Percentiles rank a stretch among this genome's conserved stretches.
phyloP scores from a whole-genome alignment of 92 coral and sea anemone genomes.

The Epizoanthus stellaris region DNA sequence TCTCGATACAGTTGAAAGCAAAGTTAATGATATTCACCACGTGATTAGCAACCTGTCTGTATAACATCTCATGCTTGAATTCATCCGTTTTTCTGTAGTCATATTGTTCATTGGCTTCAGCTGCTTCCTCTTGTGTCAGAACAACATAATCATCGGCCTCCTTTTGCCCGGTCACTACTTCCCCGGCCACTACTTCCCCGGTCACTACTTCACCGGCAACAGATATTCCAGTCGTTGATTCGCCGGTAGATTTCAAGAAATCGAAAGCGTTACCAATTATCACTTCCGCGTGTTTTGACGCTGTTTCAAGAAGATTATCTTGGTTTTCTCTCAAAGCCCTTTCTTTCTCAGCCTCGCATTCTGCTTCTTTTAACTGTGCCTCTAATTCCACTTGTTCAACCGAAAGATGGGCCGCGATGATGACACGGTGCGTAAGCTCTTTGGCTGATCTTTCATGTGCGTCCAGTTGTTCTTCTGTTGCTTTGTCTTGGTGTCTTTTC shows the following conservation, averaged over 20 bases:
- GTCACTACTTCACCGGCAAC: not conserved
- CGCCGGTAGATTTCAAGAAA: constrained; percentile 41
- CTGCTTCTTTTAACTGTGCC: not conserved
- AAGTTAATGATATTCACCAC: constrained; percentile 62
- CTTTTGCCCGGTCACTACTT: constrained; percentile 16
- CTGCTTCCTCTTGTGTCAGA: constrained; percentile 61
- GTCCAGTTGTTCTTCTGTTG: constrained; percentile 35
- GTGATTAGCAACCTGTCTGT: constrained; percentile 1
- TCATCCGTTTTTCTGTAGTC: constrained; percentile 2
- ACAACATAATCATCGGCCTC: constrained; percentile 51
- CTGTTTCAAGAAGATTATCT: not conserved
- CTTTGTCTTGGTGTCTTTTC: constrained; percentile 44
- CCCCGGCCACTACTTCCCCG: constrained; percentile 4
- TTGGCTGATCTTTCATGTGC: constrained; percentile 42
- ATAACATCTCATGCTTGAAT: not conserved
- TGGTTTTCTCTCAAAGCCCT: constrained; percentile 15
- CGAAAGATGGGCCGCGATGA: constrained; percentile 49
- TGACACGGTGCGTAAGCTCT: constrained; percentile 42
- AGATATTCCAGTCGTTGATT: not conserved
- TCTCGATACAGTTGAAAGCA: constrained; percentile 37
- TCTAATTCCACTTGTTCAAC: constrained; percentile 18
- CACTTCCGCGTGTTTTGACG: constrained; percentile 52
- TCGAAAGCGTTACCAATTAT: constrained; percentile 65
- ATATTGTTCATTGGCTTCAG: constrained; percentile 37
- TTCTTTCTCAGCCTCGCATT: constrained; percentile 21